A percentile compares a stretch with the other conserved stretches of the same genome.
phyloP scores from a whole-genome alignment of 2,797 vertebrate genomes.

The Orientallactaga sibirica region DNA sequence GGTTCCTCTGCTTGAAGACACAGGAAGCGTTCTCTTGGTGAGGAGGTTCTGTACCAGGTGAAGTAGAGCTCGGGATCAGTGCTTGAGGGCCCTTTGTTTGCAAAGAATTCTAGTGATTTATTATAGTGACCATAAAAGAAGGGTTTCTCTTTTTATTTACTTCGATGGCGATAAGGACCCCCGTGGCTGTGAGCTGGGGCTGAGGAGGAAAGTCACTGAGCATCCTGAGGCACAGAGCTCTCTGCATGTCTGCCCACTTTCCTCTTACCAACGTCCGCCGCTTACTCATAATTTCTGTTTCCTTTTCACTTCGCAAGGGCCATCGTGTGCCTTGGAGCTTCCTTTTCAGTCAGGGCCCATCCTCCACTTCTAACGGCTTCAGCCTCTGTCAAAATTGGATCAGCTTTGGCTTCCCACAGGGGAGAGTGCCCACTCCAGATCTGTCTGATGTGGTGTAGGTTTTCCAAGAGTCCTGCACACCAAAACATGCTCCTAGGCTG shows the following conservation, averaged over 20 bases:
- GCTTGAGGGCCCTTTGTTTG: not conserved
- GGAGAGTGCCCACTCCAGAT: not conserved
- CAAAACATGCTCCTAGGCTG: not conserved
- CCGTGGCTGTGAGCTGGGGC: not conserved
- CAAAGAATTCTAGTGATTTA: not conserved
- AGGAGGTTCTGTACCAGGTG: not conserved
- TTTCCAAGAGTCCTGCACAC: not conserved
- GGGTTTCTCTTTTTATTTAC: not conserved
- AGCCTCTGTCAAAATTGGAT: conserved; percentile 39
- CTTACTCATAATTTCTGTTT: conserved; percentile 81
- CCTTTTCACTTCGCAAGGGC: conserved; percentile 69
- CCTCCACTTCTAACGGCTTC: conserved; percentile 47
- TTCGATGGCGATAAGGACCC: not conserved
- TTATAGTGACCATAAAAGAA: not conserved
- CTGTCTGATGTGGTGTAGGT: not conserved
- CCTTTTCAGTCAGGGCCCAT: conserved; percentile 52
- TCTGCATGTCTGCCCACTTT: conserved; percentile 43
- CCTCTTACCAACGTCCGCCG: conserved; percentile 62
- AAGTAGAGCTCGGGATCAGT: not conserved
- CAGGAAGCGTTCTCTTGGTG: conserved; percentile 25
- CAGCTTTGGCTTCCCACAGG: not conserved
- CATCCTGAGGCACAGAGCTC: not conserved
- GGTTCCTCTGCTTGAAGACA: conserved; percentile 38
- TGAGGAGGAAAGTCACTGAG: not conserved
- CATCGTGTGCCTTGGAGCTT: conserved; percentile 7